A percentile compares a stretch with the other conserved stretches of the same genome.
phyloP scores from a whole-genome alignment of 2,113 vertebrate species.

The Ciconia boyciana region DNA sequence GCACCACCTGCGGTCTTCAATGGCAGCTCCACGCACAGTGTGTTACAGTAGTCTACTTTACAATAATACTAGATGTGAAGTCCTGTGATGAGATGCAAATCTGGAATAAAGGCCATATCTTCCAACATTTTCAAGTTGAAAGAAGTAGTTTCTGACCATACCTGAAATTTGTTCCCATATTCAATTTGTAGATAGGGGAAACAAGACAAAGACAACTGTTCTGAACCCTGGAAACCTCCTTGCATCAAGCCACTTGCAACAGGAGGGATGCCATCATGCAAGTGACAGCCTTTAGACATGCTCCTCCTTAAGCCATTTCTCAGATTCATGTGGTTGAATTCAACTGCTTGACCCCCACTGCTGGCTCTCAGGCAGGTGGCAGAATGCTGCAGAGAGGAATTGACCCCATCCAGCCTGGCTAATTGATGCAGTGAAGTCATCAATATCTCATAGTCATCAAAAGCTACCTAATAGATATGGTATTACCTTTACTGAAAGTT shows the following conservation, averaged over 20 bases:
- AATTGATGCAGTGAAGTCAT: not conserved
- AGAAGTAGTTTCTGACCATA: not conserved
- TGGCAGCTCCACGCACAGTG: rapidly evolving
- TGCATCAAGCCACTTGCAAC: not conserved
- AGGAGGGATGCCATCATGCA: not conserved
- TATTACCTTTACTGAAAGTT: not conserved
- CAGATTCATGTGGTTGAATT: not conserved
- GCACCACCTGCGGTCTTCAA: rapidly evolving
- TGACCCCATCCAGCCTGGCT: not conserved
- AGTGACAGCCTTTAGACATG: not conserved
- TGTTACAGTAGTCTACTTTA: not conserved
- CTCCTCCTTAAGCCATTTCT: not conserved
- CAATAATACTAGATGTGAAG: not conserved
- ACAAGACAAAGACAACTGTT: not conserved
- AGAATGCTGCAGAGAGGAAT: not conserved
- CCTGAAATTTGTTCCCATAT: not conserved
- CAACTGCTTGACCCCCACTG: not conserved
- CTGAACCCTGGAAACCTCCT: not conserved
- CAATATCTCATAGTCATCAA: not conserved
- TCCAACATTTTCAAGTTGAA: not conserved
- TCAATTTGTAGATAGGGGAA: not conserved
- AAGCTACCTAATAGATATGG: not conserved
- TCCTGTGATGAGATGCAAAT: not conserved
- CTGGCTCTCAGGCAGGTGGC: not conserved
- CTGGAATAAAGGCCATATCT: not conserved